phyloP scores from a whole-genome alignment of 2,888 invertebrate genomes.

The Leptopilina syphax region DNA sequence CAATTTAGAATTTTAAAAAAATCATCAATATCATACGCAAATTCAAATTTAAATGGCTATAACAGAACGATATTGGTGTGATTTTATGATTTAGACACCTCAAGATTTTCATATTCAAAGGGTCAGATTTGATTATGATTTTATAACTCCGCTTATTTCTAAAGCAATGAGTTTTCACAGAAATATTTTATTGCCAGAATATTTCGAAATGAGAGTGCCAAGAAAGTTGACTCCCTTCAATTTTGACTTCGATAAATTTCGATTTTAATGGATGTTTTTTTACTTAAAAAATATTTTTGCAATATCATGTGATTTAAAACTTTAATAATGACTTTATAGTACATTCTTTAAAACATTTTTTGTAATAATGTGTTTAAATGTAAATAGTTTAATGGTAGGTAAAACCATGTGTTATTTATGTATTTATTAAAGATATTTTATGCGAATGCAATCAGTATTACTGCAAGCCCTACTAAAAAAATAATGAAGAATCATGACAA shows the following conservation, averaged over 20 bases:
- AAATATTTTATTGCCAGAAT: slow-evolving; percentile 54
- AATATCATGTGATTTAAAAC: too few species aligned
- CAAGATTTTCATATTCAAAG: slow-evolving; percentile 50
- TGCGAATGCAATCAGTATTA: too few species aligned
- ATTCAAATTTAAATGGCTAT: slow-evolving; percentile 57
- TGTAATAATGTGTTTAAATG: too few species aligned
- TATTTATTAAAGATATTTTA: too few species aligned
- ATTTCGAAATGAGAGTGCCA: slow-evolving; percentile 3
- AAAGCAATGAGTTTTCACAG: slow-evolving; percentile 52
- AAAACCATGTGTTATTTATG: too few species aligned
- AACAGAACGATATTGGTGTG: slow-evolving; percentile 54
- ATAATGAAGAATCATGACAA: too few species aligned
- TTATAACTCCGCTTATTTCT: slow-evolving; percentile 48
- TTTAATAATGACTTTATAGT: too few species aligned
- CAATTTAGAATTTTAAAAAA: slow-evolving; percentile 50
- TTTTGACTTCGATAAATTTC: not conserved
- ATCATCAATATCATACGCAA: slow-evolving; percentile 57
- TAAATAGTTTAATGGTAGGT: too few species aligned
- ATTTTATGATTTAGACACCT: slow-evolving; percentile 58
- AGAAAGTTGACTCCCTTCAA: slow-evolving; percentile 1
- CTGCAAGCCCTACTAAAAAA: too few species aligned
- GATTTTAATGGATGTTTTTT: too few species aligned
- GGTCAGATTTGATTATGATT: slow-evolving; percentile 50
- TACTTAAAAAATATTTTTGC: too few species aligned
- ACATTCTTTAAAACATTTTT: too few species aligned